Conservation (phyloP, 2,113 vertebrate genomes). For the Aramus guarauna region DNA sequence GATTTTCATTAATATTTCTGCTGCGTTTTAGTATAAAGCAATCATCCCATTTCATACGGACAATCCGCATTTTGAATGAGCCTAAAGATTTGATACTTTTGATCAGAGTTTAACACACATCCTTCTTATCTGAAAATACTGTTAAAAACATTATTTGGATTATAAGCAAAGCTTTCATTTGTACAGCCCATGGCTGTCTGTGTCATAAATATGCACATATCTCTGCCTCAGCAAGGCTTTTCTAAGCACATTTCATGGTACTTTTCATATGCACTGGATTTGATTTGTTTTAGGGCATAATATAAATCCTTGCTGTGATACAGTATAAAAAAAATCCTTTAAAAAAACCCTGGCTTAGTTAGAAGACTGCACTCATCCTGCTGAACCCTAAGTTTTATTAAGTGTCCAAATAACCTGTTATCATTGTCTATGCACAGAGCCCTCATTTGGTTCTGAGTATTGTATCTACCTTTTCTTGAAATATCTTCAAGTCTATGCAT, state of each 20-base stretch:
- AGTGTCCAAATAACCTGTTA: conserved; percentile 64
- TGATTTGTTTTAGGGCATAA: conserved; percentile 71
- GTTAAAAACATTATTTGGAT: conserved; percentile 69
- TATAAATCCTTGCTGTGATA: conserved; percentile 63
- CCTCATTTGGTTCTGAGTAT: conserved; percentile 13
- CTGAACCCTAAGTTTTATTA: conserved; percentile 62
- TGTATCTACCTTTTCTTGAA: conserved; percentile 40
- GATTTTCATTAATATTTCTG: conserved; percentile 57
- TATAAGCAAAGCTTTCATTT: conserved; percentile 71
- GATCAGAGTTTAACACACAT: conserved; percentile 57
- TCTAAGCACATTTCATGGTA: conserved; percentile 63
- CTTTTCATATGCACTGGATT: conserved; percentile 55
- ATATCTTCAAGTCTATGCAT: conserved; percentile 34
- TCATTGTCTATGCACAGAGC: conserved; percentile 39
- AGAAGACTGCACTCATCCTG: background rate
- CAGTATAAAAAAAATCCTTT: conserved; percentile 25
- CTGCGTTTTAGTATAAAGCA: conserved; percentile 21
- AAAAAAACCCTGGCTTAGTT: conserved; percentile 27
- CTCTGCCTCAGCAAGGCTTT: conserved; percentile 39
- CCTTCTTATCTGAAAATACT: conserved; percentile 68
- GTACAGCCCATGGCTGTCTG: conserved; percentile 48
- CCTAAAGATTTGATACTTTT: conserved; percentile 56
- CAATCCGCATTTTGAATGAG: conserved; percentile 35
- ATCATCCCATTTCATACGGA: conserved; percentile 43
- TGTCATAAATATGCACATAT: conserved; percentile 72